Percentiles rank a stretch among this genome's conserved stretches.
Conservation (phyloP, 2,113 vertebrate genomes). For the Sinocyclocheilus anophthalmus region DNA sequence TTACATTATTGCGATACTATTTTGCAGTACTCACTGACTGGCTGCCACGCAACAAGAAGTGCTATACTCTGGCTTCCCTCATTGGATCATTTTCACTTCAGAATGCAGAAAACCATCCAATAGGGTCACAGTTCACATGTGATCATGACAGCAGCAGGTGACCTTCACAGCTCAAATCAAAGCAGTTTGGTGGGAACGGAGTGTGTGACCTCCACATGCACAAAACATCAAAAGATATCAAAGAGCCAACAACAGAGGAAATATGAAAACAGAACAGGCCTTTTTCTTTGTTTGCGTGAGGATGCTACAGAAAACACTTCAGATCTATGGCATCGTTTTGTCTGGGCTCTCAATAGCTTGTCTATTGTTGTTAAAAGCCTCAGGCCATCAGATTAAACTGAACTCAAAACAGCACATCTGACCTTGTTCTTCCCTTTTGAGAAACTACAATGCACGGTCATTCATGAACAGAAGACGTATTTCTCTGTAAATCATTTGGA, state of each 20-base stretch:
- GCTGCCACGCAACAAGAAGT: not conserved
- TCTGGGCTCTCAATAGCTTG: constrained; percentile 3
- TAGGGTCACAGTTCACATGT: not conserved
- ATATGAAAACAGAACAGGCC: constrained; percentile 8
- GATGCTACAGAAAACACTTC: constrained; percentile 3
- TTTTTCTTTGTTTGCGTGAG: not conserved
- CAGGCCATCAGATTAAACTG: not conserved
- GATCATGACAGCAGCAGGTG: not conserved
- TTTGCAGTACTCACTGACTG: not conserved
- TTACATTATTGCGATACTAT: not conserved
- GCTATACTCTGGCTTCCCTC: not conserved
- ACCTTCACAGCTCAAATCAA: constrained; percentile 2
- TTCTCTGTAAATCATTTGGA: not conserved
- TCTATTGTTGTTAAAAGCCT: not conserved
- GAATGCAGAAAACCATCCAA: not conserved
- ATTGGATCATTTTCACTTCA: not conserved
- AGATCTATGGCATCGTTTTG: constrained; percentile 3
- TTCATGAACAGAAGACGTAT: not conserved
- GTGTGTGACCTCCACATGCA: not conserved
- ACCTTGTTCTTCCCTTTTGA: not conserved
- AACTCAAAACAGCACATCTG: not conserved
- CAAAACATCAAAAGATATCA: constrained; percentile 13
- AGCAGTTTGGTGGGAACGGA: not conserved
- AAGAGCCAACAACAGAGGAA: not conserved
- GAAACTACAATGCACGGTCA: not conserved